These are phyloP conservation scores for Ephydatia muelleri DNA, from an alignment of 37 sponge, comb jelly and placozoan genomes.

Conservation along the genomic window DNA sequence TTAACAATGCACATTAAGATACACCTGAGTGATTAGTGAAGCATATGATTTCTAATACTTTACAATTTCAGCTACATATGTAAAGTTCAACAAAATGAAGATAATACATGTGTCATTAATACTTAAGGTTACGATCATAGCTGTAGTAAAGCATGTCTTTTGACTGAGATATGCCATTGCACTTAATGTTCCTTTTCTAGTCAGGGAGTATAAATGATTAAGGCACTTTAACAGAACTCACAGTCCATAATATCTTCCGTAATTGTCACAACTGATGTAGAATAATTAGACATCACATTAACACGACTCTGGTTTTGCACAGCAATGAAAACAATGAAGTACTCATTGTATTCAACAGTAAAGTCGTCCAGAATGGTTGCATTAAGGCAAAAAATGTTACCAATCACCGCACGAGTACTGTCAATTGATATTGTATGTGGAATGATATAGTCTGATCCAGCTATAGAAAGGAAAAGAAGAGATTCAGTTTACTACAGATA, in stretches of 20 bases:
- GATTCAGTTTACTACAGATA: neutral
- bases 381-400: neutral
- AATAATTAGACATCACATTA: neutral
- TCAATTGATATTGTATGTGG: neutral
- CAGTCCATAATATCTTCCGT: neutral
- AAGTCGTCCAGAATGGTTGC: neutral
- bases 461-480: neutral
- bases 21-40: too few species aligned
- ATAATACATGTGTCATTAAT: too few species aligned
- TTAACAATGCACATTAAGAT: too few species aligned
- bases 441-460: neutral
- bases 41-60: too few species aligned
- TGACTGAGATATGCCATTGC: too few species aligned
- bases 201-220: too few species aligned
- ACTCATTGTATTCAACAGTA: neutral
- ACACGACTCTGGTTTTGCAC: neutral
- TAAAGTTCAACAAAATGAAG: too few species aligned
- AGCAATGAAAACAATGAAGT: neutral
- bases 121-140: too few species aligned
- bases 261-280: neutral
- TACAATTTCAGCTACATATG: too few species aligned
- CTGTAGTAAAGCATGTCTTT: too few species aligned
- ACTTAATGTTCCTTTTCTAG: too few species aligned
- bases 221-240: neutral
- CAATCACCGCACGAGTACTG: neutral